phyloP scores from a whole-genome alignment of 2,113 vertebrate species.

The Syngnathus floridae region DNA sequence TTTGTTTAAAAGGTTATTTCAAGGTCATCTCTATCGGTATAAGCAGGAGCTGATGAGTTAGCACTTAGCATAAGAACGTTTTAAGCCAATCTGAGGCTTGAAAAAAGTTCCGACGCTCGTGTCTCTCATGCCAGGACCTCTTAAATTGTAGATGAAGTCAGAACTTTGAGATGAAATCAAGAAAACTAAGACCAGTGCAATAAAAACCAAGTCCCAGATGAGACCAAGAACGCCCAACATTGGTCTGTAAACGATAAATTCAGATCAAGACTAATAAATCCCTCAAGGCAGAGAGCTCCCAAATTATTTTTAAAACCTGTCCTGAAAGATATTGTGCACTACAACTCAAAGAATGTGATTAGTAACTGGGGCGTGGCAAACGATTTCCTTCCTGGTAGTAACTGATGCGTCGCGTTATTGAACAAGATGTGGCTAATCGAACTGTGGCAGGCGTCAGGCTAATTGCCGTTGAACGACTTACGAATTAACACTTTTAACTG shows the following conservation, averaged over 20 bases:
- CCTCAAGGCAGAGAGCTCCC: no score
- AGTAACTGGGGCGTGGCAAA: neutral
- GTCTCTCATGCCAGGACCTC: neutral
- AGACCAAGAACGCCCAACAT: neutral
- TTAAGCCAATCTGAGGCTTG: neutral
- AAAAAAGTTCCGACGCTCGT: neutral
- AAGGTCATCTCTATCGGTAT: neutral
- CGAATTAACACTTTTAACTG: constrained; percentile 3
- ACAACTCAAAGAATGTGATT: neutral
- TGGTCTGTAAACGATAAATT: neutral
- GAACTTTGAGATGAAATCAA: neutral
- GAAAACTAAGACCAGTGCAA: neutral
- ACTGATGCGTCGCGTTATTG: neutral
- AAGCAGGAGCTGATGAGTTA: neutral
- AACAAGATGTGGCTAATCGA: constrained; percentile 23
- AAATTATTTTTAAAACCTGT: no score
- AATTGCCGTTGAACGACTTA: constrained; percentile 19
- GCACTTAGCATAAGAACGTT: neutral
- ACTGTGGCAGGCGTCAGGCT: constrained; percentile 17
- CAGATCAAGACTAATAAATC: neutral
- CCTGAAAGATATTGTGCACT: no score
- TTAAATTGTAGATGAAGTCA: neutral
- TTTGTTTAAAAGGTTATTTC: neutral
- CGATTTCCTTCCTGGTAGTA: neutral
- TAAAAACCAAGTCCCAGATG: neutral